Conservation (phyloP, 2,797 vertebrate species). For the Gephyroberyx darwinii region DNA sequence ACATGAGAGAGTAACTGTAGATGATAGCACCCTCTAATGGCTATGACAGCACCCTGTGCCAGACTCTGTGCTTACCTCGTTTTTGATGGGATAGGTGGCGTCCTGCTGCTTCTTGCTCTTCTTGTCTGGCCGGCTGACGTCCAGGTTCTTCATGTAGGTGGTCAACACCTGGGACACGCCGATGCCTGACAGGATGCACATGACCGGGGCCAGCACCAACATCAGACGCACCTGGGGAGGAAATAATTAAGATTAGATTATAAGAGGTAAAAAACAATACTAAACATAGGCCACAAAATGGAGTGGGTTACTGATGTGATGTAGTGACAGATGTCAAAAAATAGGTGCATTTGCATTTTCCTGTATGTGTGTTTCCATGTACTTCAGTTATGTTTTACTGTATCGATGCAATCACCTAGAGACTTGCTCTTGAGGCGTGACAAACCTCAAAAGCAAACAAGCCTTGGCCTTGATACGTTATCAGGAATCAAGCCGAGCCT, state of each 20-base stretch:
- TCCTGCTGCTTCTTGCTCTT: conserved; percentile 97
- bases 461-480: background rate
- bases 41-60: background rate
- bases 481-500: background rate
- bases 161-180: conserved; percentile 97
- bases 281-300: background rate
- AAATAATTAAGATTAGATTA: background rate
- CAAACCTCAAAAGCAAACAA: conserved; percentile 4
- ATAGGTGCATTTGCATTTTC: background rate
- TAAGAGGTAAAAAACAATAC: too few species aligned
- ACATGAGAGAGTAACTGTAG: background rate
- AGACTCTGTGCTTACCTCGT: conserved; percentile 83
- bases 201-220: conserved; percentile 96
- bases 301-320: background rate
- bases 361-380: background rate
- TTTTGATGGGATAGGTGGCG: conserved; percentile 97
- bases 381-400: background rate
- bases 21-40: background rate
- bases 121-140: conserved; percentile 95
- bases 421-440: background rate
- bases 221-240: conserved; percentile 92
- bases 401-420: background rate
- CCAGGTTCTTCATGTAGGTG: conserved; percentile 99
- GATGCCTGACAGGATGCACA: conserved; percentile 98
- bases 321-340: too few species aligned